Conservation (phyloP, 1,140 invertebrate species). For the Uloborus diversus region DNA sequence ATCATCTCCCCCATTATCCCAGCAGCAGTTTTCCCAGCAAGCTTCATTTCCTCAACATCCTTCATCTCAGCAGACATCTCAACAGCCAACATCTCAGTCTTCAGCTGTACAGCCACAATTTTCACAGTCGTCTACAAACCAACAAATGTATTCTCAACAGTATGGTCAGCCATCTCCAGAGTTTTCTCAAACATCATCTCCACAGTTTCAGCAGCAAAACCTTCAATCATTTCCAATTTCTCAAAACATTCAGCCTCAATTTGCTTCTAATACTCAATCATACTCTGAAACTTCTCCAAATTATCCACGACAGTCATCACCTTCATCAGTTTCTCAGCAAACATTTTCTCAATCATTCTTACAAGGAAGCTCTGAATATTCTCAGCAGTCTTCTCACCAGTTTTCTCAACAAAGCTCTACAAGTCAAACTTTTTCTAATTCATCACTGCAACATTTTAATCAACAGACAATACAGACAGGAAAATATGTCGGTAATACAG, state of each 20-base stretch:
- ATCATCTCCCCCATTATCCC: background rate
- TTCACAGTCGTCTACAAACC: background rate
- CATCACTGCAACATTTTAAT: background rate
- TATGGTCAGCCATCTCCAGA: constrained; percentile 18
- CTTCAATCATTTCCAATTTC: background rate
- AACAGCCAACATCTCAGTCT: background rate
- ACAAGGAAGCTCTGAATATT: background rate
- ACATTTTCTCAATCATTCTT: background rate
- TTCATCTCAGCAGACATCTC: constrained; percentile 7
- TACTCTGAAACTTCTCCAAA: constrained; percentile 5
- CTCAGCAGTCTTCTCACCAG: background rate
- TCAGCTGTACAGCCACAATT: background rate
- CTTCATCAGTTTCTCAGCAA: constrained; percentile 17
- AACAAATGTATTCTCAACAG: constrained; percentile 8
- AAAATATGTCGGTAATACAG: constrained; percentile 19
- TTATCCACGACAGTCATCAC: constrained; percentile 18
- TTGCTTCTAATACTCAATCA: constrained; percentile 1
- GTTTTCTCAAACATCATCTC: constrained; percentile 2
- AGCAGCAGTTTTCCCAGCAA: constrained; percentile 10
- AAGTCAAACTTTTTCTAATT: background rate
- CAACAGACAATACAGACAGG: background rate
- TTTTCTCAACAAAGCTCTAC: background rate
- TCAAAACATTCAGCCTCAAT: background rate
- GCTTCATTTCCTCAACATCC: constrained; percentile 14
- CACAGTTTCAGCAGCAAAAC: constrained; percentile 30